Conservation (phyloP, 2,888 invertebrate species). For the Gastrophysa polygoni region DNA sequence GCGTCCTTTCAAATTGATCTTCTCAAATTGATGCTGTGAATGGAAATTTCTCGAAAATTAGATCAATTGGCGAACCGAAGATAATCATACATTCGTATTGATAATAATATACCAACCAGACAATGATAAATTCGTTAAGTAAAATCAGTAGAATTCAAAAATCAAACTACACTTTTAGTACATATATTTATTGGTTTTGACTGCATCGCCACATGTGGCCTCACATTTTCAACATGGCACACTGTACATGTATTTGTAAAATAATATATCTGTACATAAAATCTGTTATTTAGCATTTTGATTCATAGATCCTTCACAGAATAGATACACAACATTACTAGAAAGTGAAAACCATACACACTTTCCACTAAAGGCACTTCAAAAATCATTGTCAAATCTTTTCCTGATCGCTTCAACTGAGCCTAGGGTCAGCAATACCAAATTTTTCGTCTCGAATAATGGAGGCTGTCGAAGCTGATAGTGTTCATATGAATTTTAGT, state of each 20-base stretch:
- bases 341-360: slow-evolving; percentile 41
- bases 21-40: too few species aligned
- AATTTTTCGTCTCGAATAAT: too few species aligned
- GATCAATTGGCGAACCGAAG: too few species aligned
- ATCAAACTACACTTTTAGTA: slow-evolving; percentile 23
- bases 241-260: slow-evolving; percentile 57
- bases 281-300: slow-evolving; percentile 50
- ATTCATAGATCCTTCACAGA: slow-evolving; percentile 50
- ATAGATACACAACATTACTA: slow-evolving; percentile 49
- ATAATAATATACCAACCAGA: too few species aligned
- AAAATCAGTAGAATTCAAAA: background rate
- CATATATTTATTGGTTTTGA: slow-evolving; percentile 55
- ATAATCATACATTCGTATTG: too few species aligned
- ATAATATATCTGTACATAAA: slow-evolving; percentile 55
- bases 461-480: too few species aligned
- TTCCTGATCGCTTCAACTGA: too few species aligned
- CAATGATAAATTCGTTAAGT: too few species aligned
- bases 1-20: too few species aligned
- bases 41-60: too few species aligned
- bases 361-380: slow-evolving; percentile 50
- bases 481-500: too few species aligned
- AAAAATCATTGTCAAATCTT: slow-evolving; percentile 50
- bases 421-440: too few species aligned
- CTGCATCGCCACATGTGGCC: slow-evolving; percentile 54
- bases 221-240: slow-evolving; percentile 58